Conservation (phyloP, 2,888 invertebrate genomes). For the Gortyna flavago region DNA sequence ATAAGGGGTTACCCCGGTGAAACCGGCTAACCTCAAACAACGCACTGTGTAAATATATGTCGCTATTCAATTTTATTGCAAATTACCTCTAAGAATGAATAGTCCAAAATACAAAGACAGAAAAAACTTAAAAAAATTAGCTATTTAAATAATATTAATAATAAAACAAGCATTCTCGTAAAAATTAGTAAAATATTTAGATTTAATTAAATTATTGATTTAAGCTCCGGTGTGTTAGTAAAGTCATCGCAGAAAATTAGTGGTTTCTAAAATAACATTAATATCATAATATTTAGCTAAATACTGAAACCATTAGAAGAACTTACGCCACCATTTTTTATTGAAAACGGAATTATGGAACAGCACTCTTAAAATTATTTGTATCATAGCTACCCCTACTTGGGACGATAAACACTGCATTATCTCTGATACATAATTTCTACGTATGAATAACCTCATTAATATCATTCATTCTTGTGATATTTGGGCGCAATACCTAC, state of each 20-base stretch:
- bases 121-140: background rate
- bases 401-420: background rate
- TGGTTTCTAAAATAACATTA: background rate
- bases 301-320: background rate
- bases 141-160: background rate
- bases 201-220: background rate
- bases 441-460: constrained; percentile 19
- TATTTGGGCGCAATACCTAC: background rate
- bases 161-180: background rate
- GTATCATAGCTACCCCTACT: background rate
- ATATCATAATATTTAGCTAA: background rate
- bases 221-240: accelerated
- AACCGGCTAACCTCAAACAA: background rate
- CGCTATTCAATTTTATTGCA: background rate
- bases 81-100: background rate
- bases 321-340: background rate
- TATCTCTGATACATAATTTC: constrained; percentile 21
- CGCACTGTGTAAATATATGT: constrained; percentile 1
- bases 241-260: background rate
- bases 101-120: background rate
- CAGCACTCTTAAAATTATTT: background rate
- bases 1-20: background rate
- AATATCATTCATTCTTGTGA: background rate
- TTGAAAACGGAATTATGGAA: background rate
- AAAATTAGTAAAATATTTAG: background rate